These are phyloP conservation scores for Sarotherodon lohbergeri DNA, from an alignment of 2,113 vertebrate species.

Conservation along the genomic window DNA sequence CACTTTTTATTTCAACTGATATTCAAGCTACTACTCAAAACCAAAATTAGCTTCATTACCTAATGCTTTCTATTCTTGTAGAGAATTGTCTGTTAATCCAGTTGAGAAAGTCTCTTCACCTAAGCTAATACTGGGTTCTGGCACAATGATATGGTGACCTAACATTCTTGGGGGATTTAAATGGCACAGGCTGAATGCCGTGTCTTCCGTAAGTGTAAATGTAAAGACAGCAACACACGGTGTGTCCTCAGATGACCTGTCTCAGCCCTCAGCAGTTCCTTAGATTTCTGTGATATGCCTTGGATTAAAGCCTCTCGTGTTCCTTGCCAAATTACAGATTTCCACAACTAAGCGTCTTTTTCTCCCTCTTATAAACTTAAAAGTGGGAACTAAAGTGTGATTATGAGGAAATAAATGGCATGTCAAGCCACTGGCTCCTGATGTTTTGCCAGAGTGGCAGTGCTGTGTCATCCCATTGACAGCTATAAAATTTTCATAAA, in stretches of 20 bases:
- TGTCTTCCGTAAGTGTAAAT: neutral
- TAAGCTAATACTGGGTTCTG: neutral
- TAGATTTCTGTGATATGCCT: neutral
- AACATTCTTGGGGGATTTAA: conserved; percentile 17
- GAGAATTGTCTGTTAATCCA: neutral
- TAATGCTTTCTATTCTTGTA: neutral
- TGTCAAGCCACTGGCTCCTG: neutral
- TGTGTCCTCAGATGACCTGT: neutral
- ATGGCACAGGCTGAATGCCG: neutral
- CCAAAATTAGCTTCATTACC: neutral
- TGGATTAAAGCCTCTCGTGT: neutral
- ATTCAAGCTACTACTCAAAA: neutral
- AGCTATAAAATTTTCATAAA: neutral
- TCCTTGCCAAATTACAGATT: neutral
- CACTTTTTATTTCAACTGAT: neutral
- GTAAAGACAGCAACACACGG: neutral
- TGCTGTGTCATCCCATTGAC: neutral
- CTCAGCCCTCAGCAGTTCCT: neutral
- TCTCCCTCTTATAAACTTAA: neutral
- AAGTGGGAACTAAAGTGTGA: neutral
- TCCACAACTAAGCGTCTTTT: neutral
- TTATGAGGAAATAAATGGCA: neutral
- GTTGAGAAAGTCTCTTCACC: neutral
- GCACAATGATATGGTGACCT: neutral
- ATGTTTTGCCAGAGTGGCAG: neutral